Conservation (phyloP, 2,888 invertebrate species). For the Bellardia pandia region DNA sequence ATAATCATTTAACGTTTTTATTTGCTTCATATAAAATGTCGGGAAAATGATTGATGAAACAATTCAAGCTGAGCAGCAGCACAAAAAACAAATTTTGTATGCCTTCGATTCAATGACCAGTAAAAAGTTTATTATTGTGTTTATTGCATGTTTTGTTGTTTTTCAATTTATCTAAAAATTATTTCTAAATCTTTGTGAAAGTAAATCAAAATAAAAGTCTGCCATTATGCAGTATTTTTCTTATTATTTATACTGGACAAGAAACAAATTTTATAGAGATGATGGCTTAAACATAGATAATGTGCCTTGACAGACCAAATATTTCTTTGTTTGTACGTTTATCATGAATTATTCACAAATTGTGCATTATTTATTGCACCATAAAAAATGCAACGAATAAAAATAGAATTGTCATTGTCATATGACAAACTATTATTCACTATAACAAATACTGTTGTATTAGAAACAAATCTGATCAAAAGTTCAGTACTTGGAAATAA, state of each 20-base stretch:
- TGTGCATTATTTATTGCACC: slow-evolving; percentile 39
- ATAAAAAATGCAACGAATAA: slow-evolving; percentile 16
- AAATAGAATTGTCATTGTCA: background rate
- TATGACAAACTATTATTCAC: background rate
- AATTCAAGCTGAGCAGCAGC: slow-evolving; percentile 38
- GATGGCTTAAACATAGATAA: slow-evolving; percentile 22
- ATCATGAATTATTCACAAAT: slow-evolving; percentile 14
- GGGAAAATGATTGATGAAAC: slow-evolving; percentile 63
- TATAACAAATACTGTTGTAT: slow-evolving; percentile 1
- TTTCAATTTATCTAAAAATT: slow-evolving; percentile 62
- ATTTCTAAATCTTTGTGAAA: slow-evolving; percentile 46
- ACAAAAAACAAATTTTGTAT: slow-evolving; percentile 13
- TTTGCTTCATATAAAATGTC: slow-evolving; percentile 43
- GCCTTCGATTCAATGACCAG: slow-evolving; percentile 27
- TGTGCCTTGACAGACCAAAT: slow-evolving; percentile 34
- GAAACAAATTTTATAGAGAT: slow-evolving; percentile 27
- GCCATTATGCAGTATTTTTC: slow-evolving; percentile 65
- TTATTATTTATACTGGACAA: slow-evolving; percentile 20
- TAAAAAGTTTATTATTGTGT: slow-evolving; percentile 31
- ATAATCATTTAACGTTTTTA: slow-evolving; percentile 15
- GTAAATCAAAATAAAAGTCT: slow-evolving; percentile 62
- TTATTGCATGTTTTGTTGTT: slow-evolving; percentile 11
- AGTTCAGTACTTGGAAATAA: too few relatives aligned
- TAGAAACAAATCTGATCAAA: too few relatives aligned
- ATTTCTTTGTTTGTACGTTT: background rate